A percentile compares a stretch with the other conserved stretches of the same genome.
These are phyloP conservation scores for Aldrovandia affinis DNA, from an alignment of 2,797 vertebrate species.

Conservation along the genomic window DNA sequence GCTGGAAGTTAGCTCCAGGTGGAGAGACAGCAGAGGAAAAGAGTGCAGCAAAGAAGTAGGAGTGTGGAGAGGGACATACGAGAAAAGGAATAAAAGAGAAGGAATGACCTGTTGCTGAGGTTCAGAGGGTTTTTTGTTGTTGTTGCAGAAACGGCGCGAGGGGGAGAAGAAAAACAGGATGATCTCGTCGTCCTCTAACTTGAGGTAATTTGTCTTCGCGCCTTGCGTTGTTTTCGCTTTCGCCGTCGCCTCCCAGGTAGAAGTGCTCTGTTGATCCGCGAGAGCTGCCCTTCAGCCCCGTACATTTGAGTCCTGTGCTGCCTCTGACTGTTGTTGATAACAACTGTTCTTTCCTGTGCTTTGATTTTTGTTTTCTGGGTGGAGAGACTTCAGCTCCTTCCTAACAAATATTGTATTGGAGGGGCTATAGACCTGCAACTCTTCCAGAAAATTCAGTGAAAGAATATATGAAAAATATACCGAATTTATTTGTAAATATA, in stretches of 20 bases:
- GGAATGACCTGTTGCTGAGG: neutral
- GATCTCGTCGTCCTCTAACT: neutral
- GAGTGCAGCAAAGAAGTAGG: neutral
- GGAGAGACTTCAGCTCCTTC: slow-evolving; percentile 6
- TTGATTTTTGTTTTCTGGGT: slow-evolving; percentile 8
- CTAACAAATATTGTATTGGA: neutral
- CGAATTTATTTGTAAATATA: no score
- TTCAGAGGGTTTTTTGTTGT: neutral
- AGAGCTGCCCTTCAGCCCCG: neutral
- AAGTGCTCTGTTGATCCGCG: neutral
- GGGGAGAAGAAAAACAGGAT: slow-evolving; percentile 6
- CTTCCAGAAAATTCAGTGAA: neutral
- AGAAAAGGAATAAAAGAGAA: neutral
- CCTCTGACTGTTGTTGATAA: neutral
- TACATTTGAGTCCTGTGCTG: neutral
- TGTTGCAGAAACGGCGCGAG: neutral
- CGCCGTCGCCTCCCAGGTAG: neutral
- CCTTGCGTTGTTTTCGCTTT: slow-evolving; percentile 11
- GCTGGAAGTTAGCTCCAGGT: slow-evolving; percentile 26
- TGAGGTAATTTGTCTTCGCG: slow-evolving; percentile 12
- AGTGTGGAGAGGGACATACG: neutral
- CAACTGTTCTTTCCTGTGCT: neutral
- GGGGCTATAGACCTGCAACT: neutral
- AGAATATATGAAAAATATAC: neutral
- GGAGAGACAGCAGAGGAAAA: slow-evolving; percentile 23